phyloP scores from a whole-genome alignment of 1,140 invertebrate genomes.

The Potamilus streckersoni region DNA sequence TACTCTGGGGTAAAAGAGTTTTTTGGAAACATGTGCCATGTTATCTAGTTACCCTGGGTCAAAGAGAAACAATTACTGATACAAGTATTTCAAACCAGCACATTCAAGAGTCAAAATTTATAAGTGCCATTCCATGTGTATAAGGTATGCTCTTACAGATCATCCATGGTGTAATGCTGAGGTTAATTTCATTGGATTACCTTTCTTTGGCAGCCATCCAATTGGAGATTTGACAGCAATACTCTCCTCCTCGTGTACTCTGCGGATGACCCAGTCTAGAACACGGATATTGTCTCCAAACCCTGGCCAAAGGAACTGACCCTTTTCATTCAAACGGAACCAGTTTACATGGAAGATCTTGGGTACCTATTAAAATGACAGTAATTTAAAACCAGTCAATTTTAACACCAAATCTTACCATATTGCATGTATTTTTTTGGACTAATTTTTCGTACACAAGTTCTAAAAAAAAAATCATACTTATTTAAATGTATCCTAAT shows the following conservation, averaged over 20 bases:
- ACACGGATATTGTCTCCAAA: slow-evolving; percentile 97
- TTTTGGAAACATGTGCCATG: too few relatives aligned
- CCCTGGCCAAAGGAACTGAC: slow-evolving; percentile 97
- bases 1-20: too few relatives aligned
- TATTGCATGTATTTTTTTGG: too few relatives aligned
- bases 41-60: too few relatives aligned
- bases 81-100: background rate
- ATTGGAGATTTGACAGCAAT: slow-evolving; percentile 56
- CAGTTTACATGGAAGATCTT: slow-evolving; percentile 98
- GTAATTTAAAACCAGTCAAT: too few relatives aligned
- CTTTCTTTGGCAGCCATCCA: slow-evolving; percentile 62
- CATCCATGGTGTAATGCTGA: too few relatives aligned
- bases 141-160: too few relatives aligned
- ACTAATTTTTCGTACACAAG: too few relatives aligned
- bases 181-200: slow-evolving; percentile 21
- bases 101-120: background rate
- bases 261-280: slow-evolving; percentile 91
- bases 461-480: too few relatives aligned
- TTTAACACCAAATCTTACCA: too few relatives aligned
- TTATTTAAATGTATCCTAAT: too few relatives aligned
- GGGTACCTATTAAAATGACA: slow-evolving; percentile 74
- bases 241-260: slow-evolving; percentile 79
- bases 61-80: background rate
- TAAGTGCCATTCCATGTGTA: too few relatives aligned
- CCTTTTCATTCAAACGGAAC: slow-evolving; percentile 87